phyloP scores from a whole-genome alignment of 2,797 vertebrate genomes.

The Chromobotia macracanthus region DNA sequence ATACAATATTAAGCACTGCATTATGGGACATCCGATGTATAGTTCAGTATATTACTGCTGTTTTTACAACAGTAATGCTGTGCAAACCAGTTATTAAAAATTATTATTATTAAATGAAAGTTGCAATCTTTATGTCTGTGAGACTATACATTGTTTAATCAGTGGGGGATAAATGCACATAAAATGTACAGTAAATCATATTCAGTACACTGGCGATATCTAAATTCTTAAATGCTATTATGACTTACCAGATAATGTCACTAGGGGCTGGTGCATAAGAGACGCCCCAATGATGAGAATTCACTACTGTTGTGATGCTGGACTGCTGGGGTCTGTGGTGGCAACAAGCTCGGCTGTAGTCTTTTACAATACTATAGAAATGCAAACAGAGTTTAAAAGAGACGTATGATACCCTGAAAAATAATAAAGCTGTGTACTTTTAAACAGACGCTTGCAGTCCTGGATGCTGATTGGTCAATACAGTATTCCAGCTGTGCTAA shows the following conservation, averaged over 20 bases:
- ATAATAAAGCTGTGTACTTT: neutral
- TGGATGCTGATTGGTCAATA: neutral
- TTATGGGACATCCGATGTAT: too few species aligned
- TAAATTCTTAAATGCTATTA: neutral
- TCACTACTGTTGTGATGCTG: conserved; percentile 88
- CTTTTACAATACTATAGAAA: conserved; percentile 85
- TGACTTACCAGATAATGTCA: conserved; percentile 93
- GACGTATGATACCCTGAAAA: neutral
- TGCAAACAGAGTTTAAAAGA: conserved; percentile 34
- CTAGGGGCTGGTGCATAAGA: conserved; percentile 88
- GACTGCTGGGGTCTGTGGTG: conserved; percentile 87
- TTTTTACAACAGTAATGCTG: too few species aligned
- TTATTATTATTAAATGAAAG: too few species aligned
- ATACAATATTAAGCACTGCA: too few species aligned
- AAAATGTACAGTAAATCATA: too few species aligned
- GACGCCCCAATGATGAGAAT: conserved; percentile 87
- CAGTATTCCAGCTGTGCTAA: too few species aligned
- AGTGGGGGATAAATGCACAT: too few species aligned
- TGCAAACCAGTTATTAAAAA: too few species aligned
- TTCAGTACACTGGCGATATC: too few species aligned
- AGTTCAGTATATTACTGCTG: too few species aligned
- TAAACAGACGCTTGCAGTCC: neutral
- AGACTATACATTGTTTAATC: too few species aligned
- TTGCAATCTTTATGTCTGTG: too few species aligned
- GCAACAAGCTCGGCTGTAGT: conserved; percentile 82